A percentile compares a stretch with the other conserved stretches of the same genome.
Conservation (phyloP, 2,888 invertebrate species). For the Ashinkailepas kermadecensis region DNA sequence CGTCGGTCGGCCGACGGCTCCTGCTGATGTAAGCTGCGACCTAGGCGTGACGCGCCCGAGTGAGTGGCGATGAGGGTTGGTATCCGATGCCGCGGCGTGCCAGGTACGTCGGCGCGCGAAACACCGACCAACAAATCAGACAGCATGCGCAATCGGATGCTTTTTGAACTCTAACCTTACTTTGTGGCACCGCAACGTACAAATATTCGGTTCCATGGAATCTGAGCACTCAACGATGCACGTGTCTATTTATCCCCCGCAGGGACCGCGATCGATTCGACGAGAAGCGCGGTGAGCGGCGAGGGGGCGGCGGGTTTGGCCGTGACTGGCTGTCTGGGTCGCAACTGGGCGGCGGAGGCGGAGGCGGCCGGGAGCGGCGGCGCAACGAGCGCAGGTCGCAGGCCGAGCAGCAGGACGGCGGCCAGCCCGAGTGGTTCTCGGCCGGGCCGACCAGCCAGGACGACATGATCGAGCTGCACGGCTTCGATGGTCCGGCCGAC, state of each 20-base stretch:
- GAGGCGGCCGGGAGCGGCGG: slow-evolving; percentile 23
- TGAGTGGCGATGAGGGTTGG: too few species aligned
- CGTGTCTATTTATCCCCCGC: not conserved
- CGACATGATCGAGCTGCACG: slow-evolving; percentile 86
- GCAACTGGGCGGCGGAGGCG: slow-evolving; percentile 24
- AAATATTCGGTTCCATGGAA: too few species aligned
- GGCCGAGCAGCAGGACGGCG: slow-evolving; percentile 50
- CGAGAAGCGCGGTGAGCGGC: slow-evolving; percentile 11
- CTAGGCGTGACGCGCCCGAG: too few species aligned
- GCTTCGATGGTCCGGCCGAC: slow-evolving; percentile 63
- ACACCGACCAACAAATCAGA: too few species aligned
- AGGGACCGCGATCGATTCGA: not conserved
- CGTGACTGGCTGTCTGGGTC: slow-evolving; percentile 20
- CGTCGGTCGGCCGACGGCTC: too few species aligned
- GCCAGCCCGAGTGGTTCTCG: slow-evolving; percentile 83
- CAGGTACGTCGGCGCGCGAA: too few species aligned
- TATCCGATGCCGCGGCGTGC: too few species aligned
- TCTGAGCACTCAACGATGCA: too few species aligned
- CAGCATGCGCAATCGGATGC: too few species aligned
- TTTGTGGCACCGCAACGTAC: too few species aligned
- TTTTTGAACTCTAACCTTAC: too few species aligned
- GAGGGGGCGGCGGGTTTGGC: slow-evolving; percentile 28
- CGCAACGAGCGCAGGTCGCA: slow-evolving; percentile 23
- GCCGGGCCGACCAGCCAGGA: slow-evolving; percentile 55
- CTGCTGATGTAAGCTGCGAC: too few species aligned